Conservation (phyloP, 2,113 vertebrate species). For the Vanacampus margaritifer region DNA sequence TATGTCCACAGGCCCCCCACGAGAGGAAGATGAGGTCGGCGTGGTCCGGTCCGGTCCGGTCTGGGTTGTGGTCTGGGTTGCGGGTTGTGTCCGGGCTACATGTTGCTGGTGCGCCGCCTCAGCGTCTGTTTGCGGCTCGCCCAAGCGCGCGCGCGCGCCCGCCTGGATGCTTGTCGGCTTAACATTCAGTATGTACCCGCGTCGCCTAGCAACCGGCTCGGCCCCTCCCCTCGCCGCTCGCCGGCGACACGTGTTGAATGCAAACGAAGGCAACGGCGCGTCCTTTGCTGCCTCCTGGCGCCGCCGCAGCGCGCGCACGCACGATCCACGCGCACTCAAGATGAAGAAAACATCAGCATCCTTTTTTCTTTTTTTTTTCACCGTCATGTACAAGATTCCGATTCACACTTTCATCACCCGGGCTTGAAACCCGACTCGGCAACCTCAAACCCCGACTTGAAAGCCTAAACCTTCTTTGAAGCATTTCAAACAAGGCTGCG, state of each 20-base stretch:
- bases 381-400: background rate
- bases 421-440: background rate
- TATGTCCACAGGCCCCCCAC: background rate
- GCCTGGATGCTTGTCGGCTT: constrained; percentile 69
- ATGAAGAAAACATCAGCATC: too few species aligned
- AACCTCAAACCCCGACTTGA: background rate
- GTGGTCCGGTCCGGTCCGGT: background rate
- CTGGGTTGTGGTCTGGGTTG: constrained; percentile 7
- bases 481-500: too few species aligned
- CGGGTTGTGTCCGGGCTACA: constrained; percentile 61
- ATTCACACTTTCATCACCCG: background rate
- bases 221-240: constrained; percentile 51
- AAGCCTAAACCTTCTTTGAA: background rate
- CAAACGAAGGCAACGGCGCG: constrained; percentile 63
- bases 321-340: too few species aligned
- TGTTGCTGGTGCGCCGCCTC: constrained; percentile 67
- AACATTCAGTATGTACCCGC: constrained; percentile 80
- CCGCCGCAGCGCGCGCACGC: background rate
- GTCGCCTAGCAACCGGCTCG: constrained; percentile 73
- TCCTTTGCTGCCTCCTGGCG: background rate
- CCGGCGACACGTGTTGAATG: constrained; percentile 78
- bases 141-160: constrained; percentile 49
- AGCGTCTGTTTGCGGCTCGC: constrained; percentile 56
- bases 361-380: too few species aligned
- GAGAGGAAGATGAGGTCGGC: background rate